Evolutionary conservation across 1,140 invertebrate genomes (phyloP), one percentile per base, ranked within the genome.

Genomic region (Augochlora pura): DNA sequence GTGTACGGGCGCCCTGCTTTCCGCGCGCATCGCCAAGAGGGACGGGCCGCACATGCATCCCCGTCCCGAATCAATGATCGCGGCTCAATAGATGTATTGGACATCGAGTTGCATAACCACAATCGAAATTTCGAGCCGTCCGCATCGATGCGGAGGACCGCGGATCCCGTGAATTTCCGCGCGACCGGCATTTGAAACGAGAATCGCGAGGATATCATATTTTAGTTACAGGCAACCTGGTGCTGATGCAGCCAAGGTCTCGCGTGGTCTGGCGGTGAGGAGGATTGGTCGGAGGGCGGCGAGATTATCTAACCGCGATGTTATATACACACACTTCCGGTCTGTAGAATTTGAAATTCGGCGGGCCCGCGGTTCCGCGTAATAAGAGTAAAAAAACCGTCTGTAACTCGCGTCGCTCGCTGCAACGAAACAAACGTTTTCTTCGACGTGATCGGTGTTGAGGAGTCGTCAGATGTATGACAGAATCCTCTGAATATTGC

Each of bases 131-230:
- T 86, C 77, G 65, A 73, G 25, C 59, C 80, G 62, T 82, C 80
- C 80, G 76, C 80, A 86, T 71, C 74, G 80, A 79, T 86, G 84
- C 75, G 84, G 84, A 79, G 79, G 70, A 86, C 83, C 84, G 80
- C 80, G 79, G 80, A 82, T 82, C 82, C 71, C 81, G 84, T 77
- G 84, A 80, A 86, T 86, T 82, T 85, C 77, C 84, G 76, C 77
- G 67, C 66, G 84, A 77, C 65, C 77, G 78, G 77, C 71, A 67
- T 75, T 64, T 83, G 76, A 83, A 83, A 78, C 84, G 79, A 77
- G 74, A 70, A 77, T 70, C 79, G 65, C 64, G 72, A 52, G 80
- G 64, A 81, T 77, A 77, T 70, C 74, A 71, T 77, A 81, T 81
- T 81, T 71, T 81, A 73, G 72, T 23, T 18, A 25, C 27, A 23